These are phyloP conservation scores for Varanus komodoensis DNA, from an alignment of 2,113 vertebrate species.

Conservation along the genomic window DNA sequence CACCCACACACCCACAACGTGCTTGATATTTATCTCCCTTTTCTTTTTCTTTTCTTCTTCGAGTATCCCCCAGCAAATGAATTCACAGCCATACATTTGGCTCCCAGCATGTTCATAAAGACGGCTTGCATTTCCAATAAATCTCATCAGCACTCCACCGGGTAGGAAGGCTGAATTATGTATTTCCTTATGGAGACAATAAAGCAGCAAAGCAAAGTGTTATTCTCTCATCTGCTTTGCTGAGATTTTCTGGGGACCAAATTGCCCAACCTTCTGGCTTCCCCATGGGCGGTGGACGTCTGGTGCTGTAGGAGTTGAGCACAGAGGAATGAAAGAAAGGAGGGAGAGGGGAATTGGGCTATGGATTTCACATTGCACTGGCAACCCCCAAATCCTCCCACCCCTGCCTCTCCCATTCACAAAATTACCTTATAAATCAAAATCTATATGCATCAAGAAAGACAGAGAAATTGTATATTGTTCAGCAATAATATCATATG, in stretches of 20 bases:
- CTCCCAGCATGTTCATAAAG: conserved; percentile 67
- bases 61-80: conserved; percentile 60
- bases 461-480: neutral
- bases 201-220: conserved; percentile 58
- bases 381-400: neutral
- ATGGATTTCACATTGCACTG: conserved; percentile 12
- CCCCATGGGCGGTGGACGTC: neutral
- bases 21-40: conserved; percentile 19
- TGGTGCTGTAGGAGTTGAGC: conserved; percentile 21
- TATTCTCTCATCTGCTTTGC: conserved; percentile 58
- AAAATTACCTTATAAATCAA: conserved; percentile 35
- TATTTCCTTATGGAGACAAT: conserved; percentile 39
- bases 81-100: conserved; percentile 55
- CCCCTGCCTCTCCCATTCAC: conserved; percentile 14
- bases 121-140: conserved; percentile 63
- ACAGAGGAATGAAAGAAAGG: conserved; percentile 11
- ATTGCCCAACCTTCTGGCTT: conserved; percentile 33
- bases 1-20: conserved; percentile 12
- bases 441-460: conserved; percentile 5
- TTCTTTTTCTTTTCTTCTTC: conserved; percentile 42
- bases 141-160: conserved; percentile 65
- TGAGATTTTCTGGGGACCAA: conserved; percentile 49
- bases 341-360: neutral
- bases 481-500: conserved; percentile 9
- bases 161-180: conserved; percentile 61